phyloP scores from a whole-genome alignment of 2,797 vertebrate genomes.

The Mastacembelus armatus region DNA sequence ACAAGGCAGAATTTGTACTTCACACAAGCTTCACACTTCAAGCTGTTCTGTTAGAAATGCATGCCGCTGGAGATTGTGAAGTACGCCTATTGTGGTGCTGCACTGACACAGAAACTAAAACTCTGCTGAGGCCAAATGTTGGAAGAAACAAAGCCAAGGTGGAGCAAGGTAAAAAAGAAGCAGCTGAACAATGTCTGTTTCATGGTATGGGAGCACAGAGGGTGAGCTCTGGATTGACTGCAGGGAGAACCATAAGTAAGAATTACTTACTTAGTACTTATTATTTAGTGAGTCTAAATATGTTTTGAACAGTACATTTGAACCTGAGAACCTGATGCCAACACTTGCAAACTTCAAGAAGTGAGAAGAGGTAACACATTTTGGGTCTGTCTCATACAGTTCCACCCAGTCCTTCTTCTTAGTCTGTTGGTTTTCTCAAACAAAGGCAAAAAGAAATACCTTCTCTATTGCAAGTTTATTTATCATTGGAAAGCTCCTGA shows the following conservation, averaged over 20 bases:
- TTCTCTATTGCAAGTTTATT: neutral
- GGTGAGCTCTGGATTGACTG: neutral
- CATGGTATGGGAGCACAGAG: neutral
- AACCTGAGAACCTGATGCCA: neutral
- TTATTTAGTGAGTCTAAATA: neutral
- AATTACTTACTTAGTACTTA: too few species aligned
- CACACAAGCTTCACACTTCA: neutral
- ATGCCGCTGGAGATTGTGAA: neutral
- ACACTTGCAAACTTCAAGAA: neutral
- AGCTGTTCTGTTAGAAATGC: neutral
- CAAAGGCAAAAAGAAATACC: neutral
- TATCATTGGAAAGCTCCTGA: neutral
- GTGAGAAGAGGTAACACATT: neutral
- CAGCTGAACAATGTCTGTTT: neutral
- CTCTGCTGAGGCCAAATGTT: neutral
- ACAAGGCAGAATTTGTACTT: neutral
- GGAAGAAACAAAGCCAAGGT: slow-evolving; percentile 5
- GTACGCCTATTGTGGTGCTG: neutral
- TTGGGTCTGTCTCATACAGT: neutral
- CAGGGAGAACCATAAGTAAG: neutral
- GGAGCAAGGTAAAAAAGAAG: neutral
- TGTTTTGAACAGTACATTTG: neutral
- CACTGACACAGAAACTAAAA: neutral
- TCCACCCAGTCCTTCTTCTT: slow-evolving; percentile 2
- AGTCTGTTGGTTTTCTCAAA: neutral